Base-by-base conservation (phyloP, 2,888 invertebrate genomes). In the Eupelmus urozonus region DNA sequence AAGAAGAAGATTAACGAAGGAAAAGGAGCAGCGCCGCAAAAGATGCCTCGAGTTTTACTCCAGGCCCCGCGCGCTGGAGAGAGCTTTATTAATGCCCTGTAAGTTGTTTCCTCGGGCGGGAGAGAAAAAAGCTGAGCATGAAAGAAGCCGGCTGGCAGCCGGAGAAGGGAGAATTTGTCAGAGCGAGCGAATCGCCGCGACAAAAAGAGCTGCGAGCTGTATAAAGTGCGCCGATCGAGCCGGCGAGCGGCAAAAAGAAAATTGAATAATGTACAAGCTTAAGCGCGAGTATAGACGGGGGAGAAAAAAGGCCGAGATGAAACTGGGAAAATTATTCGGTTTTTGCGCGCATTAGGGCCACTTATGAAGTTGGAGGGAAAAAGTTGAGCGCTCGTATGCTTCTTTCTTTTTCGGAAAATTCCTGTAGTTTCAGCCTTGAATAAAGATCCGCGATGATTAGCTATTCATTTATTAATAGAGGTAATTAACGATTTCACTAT, bases 51-150 rank as follows among this genome's bases (percentile, higher is more conserved):
- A 66, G 66, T 66, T 59, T 66, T 74, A 59, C 74, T 55, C n/a
- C 63, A 53, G n/a, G n/a, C 4, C 18, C 18, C 62, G 11, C 49
- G 34, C 3, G 9, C 3, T n/a, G n/a, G n/a, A 34, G 34, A 34
- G 45, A 45, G 69, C 63, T 76, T 76, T 76, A 76, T 76, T 76
- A 76, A 76, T 76, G 76, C 57, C 69, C 34, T 57, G 76, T 55
- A 70, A 76, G 69, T 76, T 76, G 62, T 70, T 76, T 76, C 70
- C 62, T 34, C 53, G 51, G 20, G 9, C 55, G 45, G 29, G 51
- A 34, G 29, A 13, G 34, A 45, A 66, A 76, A 76, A 75, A 70
- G 34, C 23, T n/a, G 42, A 34, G 69, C 40, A 18, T n/a, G 42
- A 53, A 69, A 75, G 62, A 69, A 76, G 42, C 5, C 18, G 29